phyloP scores from a whole-genome alignment of 1,140 invertebrate genomes.

The Scylla paramamosain region DNA sequence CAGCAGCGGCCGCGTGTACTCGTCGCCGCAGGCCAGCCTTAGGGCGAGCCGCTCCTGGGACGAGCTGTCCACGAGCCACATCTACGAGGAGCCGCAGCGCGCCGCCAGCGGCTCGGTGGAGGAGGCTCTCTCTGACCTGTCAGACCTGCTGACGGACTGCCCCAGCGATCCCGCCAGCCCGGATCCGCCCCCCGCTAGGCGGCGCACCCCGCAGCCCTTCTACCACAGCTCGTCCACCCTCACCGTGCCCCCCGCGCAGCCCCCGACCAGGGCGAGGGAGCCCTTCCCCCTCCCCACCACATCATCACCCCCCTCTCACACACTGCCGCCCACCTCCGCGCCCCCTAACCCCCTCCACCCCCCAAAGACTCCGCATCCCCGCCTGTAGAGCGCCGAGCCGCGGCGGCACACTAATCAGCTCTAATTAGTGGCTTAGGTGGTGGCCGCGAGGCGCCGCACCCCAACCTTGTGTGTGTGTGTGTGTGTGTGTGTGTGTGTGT shows the following conservation, averaged over 20 bases:
- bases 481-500: too few species aligned
- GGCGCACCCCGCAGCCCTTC: neutral
- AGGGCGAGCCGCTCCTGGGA: constrained; percentile 69
- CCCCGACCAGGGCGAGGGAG: neutral
- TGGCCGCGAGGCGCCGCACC: neutral
- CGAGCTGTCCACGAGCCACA: constrained; percentile 66
- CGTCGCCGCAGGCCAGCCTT: constrained; percentile 60
- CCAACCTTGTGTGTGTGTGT: neutral
- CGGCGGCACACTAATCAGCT: neutral
- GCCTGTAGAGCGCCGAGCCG: neutral
- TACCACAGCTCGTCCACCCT: neutral
- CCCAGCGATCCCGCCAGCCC: constrained; percentile 56
- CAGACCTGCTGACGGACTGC: constrained; percentile 49
- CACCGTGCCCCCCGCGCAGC: neutral
- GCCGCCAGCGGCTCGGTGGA: constrained; percentile 44
- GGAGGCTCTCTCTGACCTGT: constrained; percentile 62
- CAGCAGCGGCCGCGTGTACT: constrained; percentile 49
- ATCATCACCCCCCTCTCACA: neutral
- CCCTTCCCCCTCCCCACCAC: neutral
- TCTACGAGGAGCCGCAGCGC: constrained; percentile 64
- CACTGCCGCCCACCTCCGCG: neutral
- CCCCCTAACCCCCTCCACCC: neutral
- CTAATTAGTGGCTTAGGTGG: neutral
- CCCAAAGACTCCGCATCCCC: neutral
- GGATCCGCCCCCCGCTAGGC: neutral